Evolutionary conservation across 1,140 invertebrate genomes (phyloP).

Genomic region (Drosophila mauritiana): DNA sequence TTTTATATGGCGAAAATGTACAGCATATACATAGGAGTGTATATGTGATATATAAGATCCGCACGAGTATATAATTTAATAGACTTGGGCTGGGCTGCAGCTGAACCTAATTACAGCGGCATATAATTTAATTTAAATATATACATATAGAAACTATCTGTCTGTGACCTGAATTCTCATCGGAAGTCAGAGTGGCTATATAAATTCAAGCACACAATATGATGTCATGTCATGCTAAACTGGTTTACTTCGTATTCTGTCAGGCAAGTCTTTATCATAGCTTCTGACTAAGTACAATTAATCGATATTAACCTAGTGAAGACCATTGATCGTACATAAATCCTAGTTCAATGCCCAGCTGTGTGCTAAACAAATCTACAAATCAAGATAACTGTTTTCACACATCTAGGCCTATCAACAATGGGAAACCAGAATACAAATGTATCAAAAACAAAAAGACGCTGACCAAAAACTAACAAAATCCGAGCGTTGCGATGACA

Average conservation of each 20-base stretch:
- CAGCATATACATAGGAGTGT: neutral
- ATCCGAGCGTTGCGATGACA: slow-evolving; percentile 23
- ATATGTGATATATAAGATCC: slow-evolving; percentile 6
- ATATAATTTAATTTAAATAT: slow-evolving; percentile 53
- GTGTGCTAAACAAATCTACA: slow-evolving; percentile 50
- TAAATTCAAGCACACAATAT: slow-evolving; percentile 8
- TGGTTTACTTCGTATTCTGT: neutral
- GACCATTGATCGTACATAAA: slow-evolving; percentile 31
- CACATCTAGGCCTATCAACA: slow-evolving; percentile 68
- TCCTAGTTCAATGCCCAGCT: slow-evolving; percentile 10
- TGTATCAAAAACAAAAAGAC: slow-evolving; percentile 23
- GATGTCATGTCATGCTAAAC: slow-evolving; percentile 28
- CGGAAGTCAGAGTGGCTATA: slow-evolving; percentile 29
- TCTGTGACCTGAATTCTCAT: slow-evolving; percentile 40
- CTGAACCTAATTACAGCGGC: slow-evolving; percentile 41
- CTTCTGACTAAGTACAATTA: slow-evolving; percentile 12
- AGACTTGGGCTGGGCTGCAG: slow-evolving; percentile 4
- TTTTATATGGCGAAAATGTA: slow-evolving; percentile 12
- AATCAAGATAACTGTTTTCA: slow-evolving; percentile 73
- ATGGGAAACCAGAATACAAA: slow-evolving; percentile 36
- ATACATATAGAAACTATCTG: slow-evolving; percentile 2
- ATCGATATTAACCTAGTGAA: slow-evolving; percentile 14
- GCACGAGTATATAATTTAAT: slow-evolving; percentile 57
- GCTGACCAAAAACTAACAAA: slow-evolving; percentile 17
- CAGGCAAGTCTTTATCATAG: neutral